phyloP scores from a whole-genome alignment of 37 sponge, comb jelly and placozoan species.

The Beroe forskalii region DNA sequence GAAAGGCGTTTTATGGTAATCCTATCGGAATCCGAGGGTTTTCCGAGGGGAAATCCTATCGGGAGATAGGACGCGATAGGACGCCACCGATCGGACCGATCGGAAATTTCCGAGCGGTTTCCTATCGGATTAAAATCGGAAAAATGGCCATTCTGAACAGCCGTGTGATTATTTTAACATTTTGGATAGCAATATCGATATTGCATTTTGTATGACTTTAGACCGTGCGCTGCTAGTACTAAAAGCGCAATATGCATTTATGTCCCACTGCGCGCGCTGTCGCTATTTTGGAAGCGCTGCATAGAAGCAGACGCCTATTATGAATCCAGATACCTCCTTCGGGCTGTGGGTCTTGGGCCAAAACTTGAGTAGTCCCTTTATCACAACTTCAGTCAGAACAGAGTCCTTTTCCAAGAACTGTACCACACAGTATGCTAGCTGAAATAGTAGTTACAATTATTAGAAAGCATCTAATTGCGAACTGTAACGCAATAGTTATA shows the following conservation, averaged over 20 bases:
- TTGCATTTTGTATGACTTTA: constrained; percentile 47
- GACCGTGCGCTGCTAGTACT: constrained; percentile 18
- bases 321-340: constrained; percentile 79
- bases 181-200: constrained; percentile 1
- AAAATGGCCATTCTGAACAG: no score
- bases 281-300: neutral
- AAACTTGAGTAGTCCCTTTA: constrained; percentile 83
- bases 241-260: neutral
- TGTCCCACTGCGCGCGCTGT: constrained; percentile 61
- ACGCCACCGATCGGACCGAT: no score
- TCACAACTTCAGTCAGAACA: constrained; percentile 79
- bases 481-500: neutral
- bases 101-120: no score
- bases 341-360: constrained; percentile 97
- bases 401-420: constrained; percentile 98
- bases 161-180: neutral
- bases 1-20: no score
- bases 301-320: neutral
- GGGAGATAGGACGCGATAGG: no score
- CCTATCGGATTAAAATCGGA: no score
- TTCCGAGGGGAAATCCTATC: no score
- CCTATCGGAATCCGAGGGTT: no score
- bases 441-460: constrained; percentile 19
- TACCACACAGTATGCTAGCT: constrained; percentile 91
- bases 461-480: neutral